Base-by-base conservation (phyloP, 37 sponge, comb jelly and placozoan species). In the Haliclona indistincta region DNA sequence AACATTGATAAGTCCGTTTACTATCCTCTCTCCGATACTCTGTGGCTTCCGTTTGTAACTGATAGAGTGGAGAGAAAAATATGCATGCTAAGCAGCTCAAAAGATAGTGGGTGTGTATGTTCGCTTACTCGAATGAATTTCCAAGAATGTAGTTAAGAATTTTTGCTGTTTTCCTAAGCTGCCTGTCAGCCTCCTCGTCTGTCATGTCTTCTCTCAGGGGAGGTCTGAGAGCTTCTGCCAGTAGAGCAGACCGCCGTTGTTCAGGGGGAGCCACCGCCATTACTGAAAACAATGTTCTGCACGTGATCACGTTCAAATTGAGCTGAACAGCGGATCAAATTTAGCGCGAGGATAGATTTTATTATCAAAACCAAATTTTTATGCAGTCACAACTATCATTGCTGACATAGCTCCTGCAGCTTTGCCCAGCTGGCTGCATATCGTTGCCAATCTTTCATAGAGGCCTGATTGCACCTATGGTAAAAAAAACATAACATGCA, bases 381-480 rank as follows among this genome's bases (percentile, higher is more conserved):
- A n/a, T n/a, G n/a, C n/a, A n/a, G n/a, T n/a, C n/a, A n/a, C n/a
- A n/a, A n/a, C n/a, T n/a, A n/a, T 47, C 51, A 47, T 47, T 15
- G 51, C 15, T 47, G 51, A 47, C 51, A 47, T 10, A 47, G 51
- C 15, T 47, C 51, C 15, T 47, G 51, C 15, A 47, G 15, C 7
- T 55, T 34, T 29, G 53, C 33, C 25, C 40, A 26, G 41, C 74
- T 74, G 41, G 56, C 56, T 19, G 54, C 37, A 38, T 87, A 87
- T 4, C 81, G 22, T 56, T 32, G 36, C 40, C 75, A 76, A 67
- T 87, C 68, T 26, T 0, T 34, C 4, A 41, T 32, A 56, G 81
- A 87, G 10, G 77, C 72, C 2, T 75, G 44, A 30, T n/a, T 64
- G 76, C 88, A 87, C 2, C 43, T 71, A 17, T 54, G 43, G 13